Evolutionary conservation across 2,888 invertebrate species (phyloP), one percentile per base, ranked within the genome.

Genomic region (Sarcophaga rosellei): DNA sequence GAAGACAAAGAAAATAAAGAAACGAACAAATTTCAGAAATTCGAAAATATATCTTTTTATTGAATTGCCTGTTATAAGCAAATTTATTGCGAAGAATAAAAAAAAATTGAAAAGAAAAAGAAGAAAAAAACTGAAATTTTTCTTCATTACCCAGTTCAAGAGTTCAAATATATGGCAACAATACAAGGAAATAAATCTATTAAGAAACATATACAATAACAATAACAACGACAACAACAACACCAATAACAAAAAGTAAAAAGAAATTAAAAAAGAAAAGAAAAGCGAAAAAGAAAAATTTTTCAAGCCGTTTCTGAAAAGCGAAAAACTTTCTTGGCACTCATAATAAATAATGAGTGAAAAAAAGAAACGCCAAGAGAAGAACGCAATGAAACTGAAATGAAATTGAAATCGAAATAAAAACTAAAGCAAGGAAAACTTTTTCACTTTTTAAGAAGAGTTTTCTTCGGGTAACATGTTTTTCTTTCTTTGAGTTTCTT

Each of bases 331-430:
- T 79, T 79, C 69, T 61, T 84, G 78, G 53, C 79, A 84, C 63
- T 70, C 59, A 21, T 74, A 68, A 78, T 78, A 63, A 83, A 83
- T 79, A 79, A 83, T 74, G 57, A 78, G 23, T 53, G 73, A 23
- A 44, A 81, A 47, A 63, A 4, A 68, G 15, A 6, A 65, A 25
- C 8, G 8, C 3, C 35, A 25, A 20, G 6, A 61, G n/a, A 57
- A 44, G 17, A 5, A 35, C 21, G 61, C 61, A 75, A 10, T 75
- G 6, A 81, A 69, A 69, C 47, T 53, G 45, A 62, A 73, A 44
- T 57, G 20, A n/a, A 17, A 25, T 17, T 66, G 25, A 3, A 57
- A 80, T 61, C 3, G 44, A 68, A 47, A 11, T 44, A 47, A 15
- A 17, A 53, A 53, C 53, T 53, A 4, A 53, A 53, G 17, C 12